A percentile compares a stretch with the other conserved stretches of the same genome.
Evolutionary conservation across 2,113 vertebrate species (phyloP).

Genomic region (Mesocricetus auratus): DNA sequence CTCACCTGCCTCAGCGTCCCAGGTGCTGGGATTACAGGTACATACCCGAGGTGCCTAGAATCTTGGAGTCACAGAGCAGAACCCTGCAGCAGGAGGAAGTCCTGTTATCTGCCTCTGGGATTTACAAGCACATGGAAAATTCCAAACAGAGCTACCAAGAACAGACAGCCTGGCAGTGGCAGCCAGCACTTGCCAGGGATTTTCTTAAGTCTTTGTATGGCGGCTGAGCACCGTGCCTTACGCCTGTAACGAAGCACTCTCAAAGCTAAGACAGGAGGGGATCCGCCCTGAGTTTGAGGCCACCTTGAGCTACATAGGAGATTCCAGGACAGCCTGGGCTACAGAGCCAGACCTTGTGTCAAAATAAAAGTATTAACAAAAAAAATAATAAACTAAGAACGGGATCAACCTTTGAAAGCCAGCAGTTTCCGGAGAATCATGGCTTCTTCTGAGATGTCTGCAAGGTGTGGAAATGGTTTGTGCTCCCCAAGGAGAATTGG

Average conservation of each 20-base stretch:
- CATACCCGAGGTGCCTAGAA: not conserved
- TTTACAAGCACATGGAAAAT: constrained; percentile 14
- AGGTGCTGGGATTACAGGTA: not conserved
- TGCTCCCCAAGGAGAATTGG: not conserved
- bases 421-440: not conserved
- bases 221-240: not conserved
- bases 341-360: not conserved
- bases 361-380: not conserved
- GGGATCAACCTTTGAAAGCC: constrained; percentile 1
- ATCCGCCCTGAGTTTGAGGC: no score
- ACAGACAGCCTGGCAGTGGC: not conserved
- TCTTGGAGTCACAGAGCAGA: not conserved
- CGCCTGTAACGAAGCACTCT: not conserved
- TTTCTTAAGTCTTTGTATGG: not conserved
- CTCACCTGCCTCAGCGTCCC: not conserved
- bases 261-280: not conserved
- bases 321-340: not conserved
- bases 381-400: not conserved
- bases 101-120: not conserved
- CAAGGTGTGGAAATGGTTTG: not conserved
- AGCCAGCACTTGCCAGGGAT: not conserved
- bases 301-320: not conserved
- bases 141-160: not conserved
- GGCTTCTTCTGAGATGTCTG: not conserved
- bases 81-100: not conserved